A percentile compares a stretch with the other conserved stretches of the same genome.
Conservation (phyloP, 1,140 invertebrate species). For the Diploscapter pachys region DNA sequence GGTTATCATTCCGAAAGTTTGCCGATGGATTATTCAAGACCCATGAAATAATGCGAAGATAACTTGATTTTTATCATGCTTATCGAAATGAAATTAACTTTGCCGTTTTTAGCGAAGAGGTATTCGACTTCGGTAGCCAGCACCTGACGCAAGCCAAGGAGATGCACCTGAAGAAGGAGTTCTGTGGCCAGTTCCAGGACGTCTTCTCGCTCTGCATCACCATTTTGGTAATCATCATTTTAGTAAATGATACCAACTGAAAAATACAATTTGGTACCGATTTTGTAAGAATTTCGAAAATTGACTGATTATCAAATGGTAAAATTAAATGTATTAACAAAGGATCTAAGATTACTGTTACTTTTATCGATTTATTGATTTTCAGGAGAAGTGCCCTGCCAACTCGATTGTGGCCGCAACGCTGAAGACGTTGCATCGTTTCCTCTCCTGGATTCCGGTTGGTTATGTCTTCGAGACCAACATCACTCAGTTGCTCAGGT, state of each 20-base stretch:
- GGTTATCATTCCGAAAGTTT: too few relatives aligned
- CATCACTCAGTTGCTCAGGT: constrained; percentile 88
- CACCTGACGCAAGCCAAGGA: constrained; percentile 93
- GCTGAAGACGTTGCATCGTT: constrained; percentile 88
- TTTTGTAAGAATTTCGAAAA: too few relatives aligned
- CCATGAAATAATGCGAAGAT: background rate
- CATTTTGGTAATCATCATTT: constrained; percentile 64
- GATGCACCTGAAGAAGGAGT: constrained; percentile 96
- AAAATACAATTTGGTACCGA: too few relatives aligned
- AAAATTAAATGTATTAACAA: too few relatives aligned
- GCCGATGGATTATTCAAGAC: too few relatives aligned
- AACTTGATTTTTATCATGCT: background rate
- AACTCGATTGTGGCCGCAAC: constrained; percentile 69
- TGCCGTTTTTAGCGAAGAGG: constrained; percentile 75
- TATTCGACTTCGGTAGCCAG: constrained; percentile 94
- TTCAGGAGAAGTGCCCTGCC: constrained; percentile 83
- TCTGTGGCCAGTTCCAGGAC: constrained; percentile 97
- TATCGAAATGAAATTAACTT: background rate
- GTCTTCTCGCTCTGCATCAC: constrained; percentile 96
- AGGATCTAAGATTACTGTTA: background rate
- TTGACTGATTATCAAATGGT: too few relatives aligned
- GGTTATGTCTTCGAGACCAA: constrained; percentile 99
- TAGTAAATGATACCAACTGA: background rate
- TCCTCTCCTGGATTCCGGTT: constrained; percentile 98
- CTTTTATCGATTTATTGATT: constrained; percentile 7